phyloP scores from a whole-genome alignment of 1,140 invertebrate genomes.

The Dinoponera quadriceps region DNA sequence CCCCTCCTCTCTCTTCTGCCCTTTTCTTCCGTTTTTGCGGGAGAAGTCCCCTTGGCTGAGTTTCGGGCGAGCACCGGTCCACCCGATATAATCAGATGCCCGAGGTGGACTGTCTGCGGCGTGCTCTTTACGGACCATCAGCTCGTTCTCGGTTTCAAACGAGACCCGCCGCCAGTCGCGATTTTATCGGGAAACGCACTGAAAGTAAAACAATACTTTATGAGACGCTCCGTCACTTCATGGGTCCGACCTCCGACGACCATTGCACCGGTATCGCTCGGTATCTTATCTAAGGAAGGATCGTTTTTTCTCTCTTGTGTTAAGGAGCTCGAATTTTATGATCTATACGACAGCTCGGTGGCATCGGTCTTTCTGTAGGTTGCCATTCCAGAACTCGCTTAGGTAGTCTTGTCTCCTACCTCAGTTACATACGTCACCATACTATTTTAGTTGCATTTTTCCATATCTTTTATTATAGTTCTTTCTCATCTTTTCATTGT shows the following conservation, averaged over 20 bases:
- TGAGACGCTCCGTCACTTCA: conserved; percentile 8
- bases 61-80: conserved; percentile 47
- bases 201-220: conserved; percentile 60
- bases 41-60: conserved; percentile 37
- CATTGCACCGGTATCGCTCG: not conserved
- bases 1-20: not conserved
- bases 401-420: not conserved
- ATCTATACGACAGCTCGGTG: conserved; percentile 15
- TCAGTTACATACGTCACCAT: not conserved
- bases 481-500: too few species aligned
- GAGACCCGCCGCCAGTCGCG: conserved; percentile 49
- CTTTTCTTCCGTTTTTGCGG: not conserved
- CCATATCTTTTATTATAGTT: too few species aligned
- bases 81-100: conserved; percentile 63
- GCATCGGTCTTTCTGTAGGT: not conserved
- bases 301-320: not conserved
- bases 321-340: not conserved
- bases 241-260: not conserved
- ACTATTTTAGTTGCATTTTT: too few species aligned
- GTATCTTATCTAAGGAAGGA: conserved; percentile 17
- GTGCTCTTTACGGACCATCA: conserved; percentile 70
- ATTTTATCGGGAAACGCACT: conserved; percentile 61
- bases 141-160: conserved; percentile 68
- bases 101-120: conserved; percentile 34
- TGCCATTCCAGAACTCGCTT: not conserved